Conservation (phyloP, 2,113 vertebrate genomes). For the Varanus salvator region DNA sequence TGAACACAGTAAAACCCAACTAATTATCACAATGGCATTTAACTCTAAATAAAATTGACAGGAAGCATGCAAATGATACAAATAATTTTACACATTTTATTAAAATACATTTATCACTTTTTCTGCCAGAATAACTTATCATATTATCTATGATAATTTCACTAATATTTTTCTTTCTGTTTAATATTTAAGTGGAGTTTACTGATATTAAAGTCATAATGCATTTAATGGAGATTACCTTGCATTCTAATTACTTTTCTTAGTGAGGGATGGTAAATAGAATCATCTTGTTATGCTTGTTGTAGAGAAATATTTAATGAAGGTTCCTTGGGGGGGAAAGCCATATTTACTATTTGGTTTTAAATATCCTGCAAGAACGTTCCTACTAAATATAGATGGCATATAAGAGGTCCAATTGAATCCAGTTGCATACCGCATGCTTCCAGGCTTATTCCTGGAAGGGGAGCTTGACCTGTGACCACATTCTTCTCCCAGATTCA, state of each 20-base stretch:
- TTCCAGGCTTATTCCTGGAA: neutral
- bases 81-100: conserved; percentile 85
- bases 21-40: conserved; percentile 83
- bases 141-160: conserved; percentile 82
- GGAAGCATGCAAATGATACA: conserved; percentile 80
- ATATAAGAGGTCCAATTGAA: neutral
- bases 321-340: neutral
- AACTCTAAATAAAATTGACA: conserved; percentile 95
- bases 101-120: conserved; percentile 83
- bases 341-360: conserved; percentile 4
- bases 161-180: conserved; percentile 80
- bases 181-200: conserved; percentile 81
- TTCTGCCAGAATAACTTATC: conserved; percentile 76
- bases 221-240: conserved; percentile 75
- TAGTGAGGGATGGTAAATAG: conserved; percentile 50
- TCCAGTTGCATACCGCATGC: neutral
- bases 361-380: neutral
- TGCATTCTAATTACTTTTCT: conserved; percentile 76
- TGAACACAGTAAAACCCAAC: conserved; percentile 83
- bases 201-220: conserved; percentile 81
- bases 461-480: no score
- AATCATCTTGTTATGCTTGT: conserved; percentile 35
- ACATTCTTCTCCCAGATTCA: neutral
- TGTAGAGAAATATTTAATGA: conserved; percentile 30
- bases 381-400: no score